Evolutionary conservation across 37 sponge, comb jelly and placozoan genomes (phyloP).

Genomic region (Corticium candelabrum): DNA sequence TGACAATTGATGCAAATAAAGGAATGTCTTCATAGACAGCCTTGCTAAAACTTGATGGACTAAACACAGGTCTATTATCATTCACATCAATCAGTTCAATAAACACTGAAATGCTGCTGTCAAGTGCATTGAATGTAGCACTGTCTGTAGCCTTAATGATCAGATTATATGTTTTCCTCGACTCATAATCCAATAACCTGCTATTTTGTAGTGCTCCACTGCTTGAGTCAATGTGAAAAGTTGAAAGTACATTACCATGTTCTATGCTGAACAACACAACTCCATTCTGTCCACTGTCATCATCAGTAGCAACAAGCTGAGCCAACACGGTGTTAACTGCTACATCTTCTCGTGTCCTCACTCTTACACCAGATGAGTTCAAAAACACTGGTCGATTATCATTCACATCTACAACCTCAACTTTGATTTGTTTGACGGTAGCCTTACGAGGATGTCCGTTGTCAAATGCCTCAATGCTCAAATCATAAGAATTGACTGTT

Average conservation of each 20-base stretch:
- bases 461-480: neutral
- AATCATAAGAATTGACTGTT: neutral
- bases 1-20: neutral
- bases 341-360: neutral
- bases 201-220: neutral
- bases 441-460: neutral
- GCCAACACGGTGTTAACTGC: neutral
- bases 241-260: neutral
- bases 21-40: constrained; percentile 1
- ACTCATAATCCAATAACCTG: neutral
- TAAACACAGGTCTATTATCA: constrained; percentile 12
- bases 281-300: neutral
- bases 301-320: neutral
- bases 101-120: neutral
- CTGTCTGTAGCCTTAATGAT: neutral
- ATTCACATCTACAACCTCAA: neutral
- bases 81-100: constrained; percentile 5
- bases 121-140: neutral
- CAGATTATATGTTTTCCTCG: neutral
- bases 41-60: neutral
- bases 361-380: neutral
- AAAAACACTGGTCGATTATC: neutral
- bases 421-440: neutral
- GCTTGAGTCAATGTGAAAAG: neutral
- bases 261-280: neutral